These are phyloP conservation scores for Leontocebus nigricollis DNA, from an alignment of 2,797 vertebrate species.

Conservation along the genomic window DNA sequence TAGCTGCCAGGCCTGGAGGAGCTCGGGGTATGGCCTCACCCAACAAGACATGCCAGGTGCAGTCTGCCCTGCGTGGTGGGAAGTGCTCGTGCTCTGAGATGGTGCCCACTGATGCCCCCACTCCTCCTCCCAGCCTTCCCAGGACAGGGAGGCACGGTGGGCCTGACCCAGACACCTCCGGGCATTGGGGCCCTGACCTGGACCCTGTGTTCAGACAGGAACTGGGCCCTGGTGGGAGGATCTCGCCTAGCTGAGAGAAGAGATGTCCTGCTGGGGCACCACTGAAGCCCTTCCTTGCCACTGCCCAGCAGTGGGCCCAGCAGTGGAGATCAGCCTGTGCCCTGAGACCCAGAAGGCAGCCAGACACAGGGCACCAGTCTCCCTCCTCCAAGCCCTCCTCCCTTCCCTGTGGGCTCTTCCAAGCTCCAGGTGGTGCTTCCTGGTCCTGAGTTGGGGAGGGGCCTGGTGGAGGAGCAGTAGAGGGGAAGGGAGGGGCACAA, in stretches of 20 bases:
- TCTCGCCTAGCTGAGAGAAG: no score
- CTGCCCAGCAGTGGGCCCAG: neutral
- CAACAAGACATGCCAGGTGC: no score
- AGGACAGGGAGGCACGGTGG: no score
- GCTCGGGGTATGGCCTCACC: fast-evolving
- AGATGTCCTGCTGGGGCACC: neutral
- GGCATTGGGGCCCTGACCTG: fast-evolving
- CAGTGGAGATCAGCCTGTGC: fast-evolving
- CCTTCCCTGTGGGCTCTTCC: neutral
- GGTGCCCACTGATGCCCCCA: fast-evolving
- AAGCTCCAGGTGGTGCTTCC: fast-evolving
- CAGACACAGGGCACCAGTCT: fast-evolving
- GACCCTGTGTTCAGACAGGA: no score
- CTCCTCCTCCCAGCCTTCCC: neutral
- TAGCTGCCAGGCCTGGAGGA: fast-evolving
- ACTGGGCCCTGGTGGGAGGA: neutral
- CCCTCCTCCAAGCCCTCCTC: neutral
- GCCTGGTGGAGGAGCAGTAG: no score
- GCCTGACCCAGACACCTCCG: neutral
- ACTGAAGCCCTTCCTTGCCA: neutral
- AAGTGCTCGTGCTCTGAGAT: neutral
- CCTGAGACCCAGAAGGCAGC: neutral
- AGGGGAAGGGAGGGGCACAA: neutral
- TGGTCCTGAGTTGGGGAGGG: neutral
- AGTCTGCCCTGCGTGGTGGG: fast-evolving